Evolutionary conservation across 2,113 vertebrate species (phyloP), one percentile per base, ranked within the genome.

Genomic region (Corydoras maculifer): DNA sequence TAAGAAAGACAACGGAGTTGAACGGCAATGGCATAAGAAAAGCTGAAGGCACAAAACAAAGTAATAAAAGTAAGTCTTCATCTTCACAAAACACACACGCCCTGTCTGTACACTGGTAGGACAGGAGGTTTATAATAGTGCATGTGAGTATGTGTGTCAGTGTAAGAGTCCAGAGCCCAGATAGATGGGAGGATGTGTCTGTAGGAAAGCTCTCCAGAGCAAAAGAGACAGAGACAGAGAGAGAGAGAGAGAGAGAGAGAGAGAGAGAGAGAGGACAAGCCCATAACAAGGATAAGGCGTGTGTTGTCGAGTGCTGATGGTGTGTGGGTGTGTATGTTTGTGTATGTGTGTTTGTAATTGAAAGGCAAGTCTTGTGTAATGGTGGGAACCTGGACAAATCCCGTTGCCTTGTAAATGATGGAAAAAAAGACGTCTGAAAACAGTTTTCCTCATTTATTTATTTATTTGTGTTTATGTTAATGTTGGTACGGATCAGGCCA

Each of bases 361-460:
- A 14, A 62, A 57, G 59, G 72, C 58, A 74, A 68, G 72, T 67
- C 50, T 67, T 68, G 59, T 68, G 72, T 74, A 74, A 74, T 74
- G 72, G 72, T 74, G 84, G 86, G 86, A 85, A 87, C 79, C 77
- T 50, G 80, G 83, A 87, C 85, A 89, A 88, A 74, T 87, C 75
- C 79, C 73, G 81, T 84, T 84, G 80, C 82, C 80, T 74, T 70
- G 79, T 82, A 77, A 73, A 68, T 32, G 48, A 63, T 65, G 18
- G 72, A 57, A 82, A 84, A 84, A 82, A 72, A 84, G 71, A 77
- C 54, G 51, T 72, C 49, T 62, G 54, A n/a, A 71, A 71, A 81
- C 77, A 75, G 66, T 53, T 32, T 57, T 54, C 69, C 74, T 70
- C 30, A 9, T 55, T 43, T 43, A 43, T 43, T 43, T 43, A 43